These are phyloP conservation scores for Catocala sponsa DNA, from an alignment of 2,888 invertebrate genomes.

Conservation along the genomic window DNA sequence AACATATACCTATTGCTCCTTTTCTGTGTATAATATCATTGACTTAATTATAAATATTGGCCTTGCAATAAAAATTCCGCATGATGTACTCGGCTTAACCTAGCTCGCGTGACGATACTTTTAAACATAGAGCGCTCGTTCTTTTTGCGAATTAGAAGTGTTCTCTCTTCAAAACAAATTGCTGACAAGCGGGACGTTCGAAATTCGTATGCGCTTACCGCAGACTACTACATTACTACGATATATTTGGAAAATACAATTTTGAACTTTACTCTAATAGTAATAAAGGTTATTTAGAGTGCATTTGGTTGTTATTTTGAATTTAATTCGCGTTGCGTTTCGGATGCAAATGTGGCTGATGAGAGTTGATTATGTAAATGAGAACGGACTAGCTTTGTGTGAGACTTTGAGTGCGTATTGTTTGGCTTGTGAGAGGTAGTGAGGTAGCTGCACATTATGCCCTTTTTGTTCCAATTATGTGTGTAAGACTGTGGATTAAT, in stretches of 20 bases:
- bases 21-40: too few relatives aligned
- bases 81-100: slow-evolving; percentile 55
- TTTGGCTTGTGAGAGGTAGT: slow-evolving; percentile 53
- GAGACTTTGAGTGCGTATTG: slow-evolving; percentile 66
- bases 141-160: slow-evolving; percentile 87
- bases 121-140: slow-evolving; percentile 84
- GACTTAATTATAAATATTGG: too few relatives aligned
- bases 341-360: slow-evolving; percentile 80
- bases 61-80: neutral
- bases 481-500: slow-evolving; percentile 25
- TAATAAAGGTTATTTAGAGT: slow-evolving; percentile 43
- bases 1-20: too few relatives aligned
- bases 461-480: slow-evolving; percentile 43
- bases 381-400: slow-evolving; percentile 64
- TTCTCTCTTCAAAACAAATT: slow-evolving; percentile 87
- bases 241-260: slow-evolving; percentile 22
- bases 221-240: slow-evolving; percentile 56
- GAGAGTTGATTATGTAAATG: slow-evolving; percentile 84
- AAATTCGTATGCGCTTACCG: slow-evolving; percentile 78
- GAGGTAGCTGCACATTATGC: slow-evolving; percentile 47
- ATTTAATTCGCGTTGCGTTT: slow-evolving; percentile 77
- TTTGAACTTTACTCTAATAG: slow-evolving; percentile 33
- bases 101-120: slow-evolving; percentile 83
- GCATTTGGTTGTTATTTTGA: slow-evolving; percentile 60
- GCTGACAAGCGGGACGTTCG: slow-evolving; percentile 85